Conservation (phyloP, 2,113 vertebrate genomes). For the Tor tambroides region DNA sequence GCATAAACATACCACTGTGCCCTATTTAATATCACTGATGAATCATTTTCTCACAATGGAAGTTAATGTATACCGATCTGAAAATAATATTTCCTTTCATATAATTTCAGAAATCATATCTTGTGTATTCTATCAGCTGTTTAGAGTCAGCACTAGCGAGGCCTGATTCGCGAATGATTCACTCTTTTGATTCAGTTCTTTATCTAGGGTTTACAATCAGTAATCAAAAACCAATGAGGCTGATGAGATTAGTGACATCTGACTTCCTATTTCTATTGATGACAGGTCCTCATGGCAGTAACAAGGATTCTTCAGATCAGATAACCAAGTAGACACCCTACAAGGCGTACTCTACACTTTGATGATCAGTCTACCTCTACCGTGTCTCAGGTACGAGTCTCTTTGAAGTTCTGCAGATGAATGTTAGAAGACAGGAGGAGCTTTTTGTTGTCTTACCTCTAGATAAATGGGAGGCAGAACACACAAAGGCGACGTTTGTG, state of each 20-base stretch:
- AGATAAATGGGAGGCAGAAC: constrained; percentile 20
- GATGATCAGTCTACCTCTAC: constrained; percentile 12
- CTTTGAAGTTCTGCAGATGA: constrained; percentile 49
- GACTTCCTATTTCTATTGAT: background rate
- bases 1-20: too few relatives aligned
- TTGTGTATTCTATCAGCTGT: too few relatives aligned
- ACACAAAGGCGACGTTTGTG: constrained; percentile 12
- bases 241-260: background rate
- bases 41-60: too few relatives aligned
- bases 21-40: too few relatives aligned
- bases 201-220: background rate
- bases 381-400: constrained; percentile 27
- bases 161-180: too few relatives aligned
- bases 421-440: constrained; percentile 2
- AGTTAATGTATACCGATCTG: too few relatives aligned
- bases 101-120: too few relatives aligned
- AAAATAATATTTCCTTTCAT: too few relatives aligned
- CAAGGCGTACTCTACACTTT: constrained; percentile 20
- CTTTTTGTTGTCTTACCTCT: constrained; percentile 40
- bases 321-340: constrained; percentile 11
- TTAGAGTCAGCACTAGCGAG: too few relatives aligned
- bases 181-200: too few relatives aligned
- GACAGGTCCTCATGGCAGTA: constrained; percentile 7
- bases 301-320: constrained; percentile 21
- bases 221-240: background rate